phyloP scores from a whole-genome alignment of 2,888 invertebrate species.

The Acronicta aceris region DNA sequence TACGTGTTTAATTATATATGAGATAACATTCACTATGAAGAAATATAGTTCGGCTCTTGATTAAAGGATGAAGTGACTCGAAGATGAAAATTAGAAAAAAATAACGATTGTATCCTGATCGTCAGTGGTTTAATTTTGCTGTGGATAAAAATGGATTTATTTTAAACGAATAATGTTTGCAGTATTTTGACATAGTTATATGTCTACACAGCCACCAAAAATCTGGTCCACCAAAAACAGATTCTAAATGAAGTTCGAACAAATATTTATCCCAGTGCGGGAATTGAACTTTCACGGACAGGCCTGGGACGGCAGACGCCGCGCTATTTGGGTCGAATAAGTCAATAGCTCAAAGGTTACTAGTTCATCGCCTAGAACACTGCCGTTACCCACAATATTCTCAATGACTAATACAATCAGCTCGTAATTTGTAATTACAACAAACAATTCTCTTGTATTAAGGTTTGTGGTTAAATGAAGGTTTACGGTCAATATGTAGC shows the following conservation, averaged over 20 bases:
- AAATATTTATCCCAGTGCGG: slow-evolving; percentile 14
- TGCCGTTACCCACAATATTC: slow-evolving; percentile 2
- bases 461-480: no score
- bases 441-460: slow-evolving; percentile 2
- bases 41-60: background rate
- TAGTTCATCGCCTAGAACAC: slow-evolving; percentile 2
- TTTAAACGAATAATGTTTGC: no score
- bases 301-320: background rate
- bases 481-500: no score
- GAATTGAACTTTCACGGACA: slow-evolving; percentile 11
- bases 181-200: no score
- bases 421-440: slow-evolving; percentile 1
- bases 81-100: no score
- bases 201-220: no score
- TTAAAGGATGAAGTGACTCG: no score
- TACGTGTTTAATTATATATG: slow-evolving; percentile 11
- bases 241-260: slow-evolving; percentile 3
- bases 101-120: no score
- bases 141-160: no score
- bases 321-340: slow-evolving; percentile 21
- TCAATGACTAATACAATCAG: slow-evolving; percentile 3
- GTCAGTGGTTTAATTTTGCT: no score
- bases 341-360: slow-evolving; percentile 16
- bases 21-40: background rate
- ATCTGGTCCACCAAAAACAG: no score